Evolutionary conservation across 2,113 vertebrate genomes (phyloP).

Genomic region (Halichoeres trimaculatus): DNA sequence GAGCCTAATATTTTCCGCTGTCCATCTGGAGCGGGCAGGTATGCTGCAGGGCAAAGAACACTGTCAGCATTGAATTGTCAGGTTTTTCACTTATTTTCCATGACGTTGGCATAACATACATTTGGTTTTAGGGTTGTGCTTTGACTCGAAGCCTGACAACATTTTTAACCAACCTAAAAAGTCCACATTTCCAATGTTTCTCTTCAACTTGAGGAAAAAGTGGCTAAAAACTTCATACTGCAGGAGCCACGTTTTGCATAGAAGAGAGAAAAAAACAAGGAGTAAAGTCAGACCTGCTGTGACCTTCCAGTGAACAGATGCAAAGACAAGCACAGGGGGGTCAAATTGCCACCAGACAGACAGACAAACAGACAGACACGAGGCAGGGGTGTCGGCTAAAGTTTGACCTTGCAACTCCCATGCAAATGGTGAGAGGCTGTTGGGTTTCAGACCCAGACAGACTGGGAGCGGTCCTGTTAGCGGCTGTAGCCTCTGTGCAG

Average conservation of each 20-base stretch:
- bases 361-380: conserved; percentile 38
- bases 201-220: too few relatives aligned
- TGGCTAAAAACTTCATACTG: too few relatives aligned
- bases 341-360: conserved; percentile 49
- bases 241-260: conserved; percentile 23
- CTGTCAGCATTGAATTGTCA: background rate
- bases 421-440: conserved; percentile 65
- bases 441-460: conserved; percentile 71
- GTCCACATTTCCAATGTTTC: too few relatives aligned
- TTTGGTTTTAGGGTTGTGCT: background rate
- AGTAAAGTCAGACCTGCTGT: conserved; percentile 15
- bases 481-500: conserved; percentile 66
- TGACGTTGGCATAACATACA: background rate
- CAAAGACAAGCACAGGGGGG: background rate
- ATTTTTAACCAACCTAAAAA: background rate
- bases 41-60: conserved; percentile 40
- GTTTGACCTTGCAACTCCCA: conserved; percentile 70
- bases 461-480: conserved; percentile 75
- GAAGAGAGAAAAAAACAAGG: conserved; percentile 9
- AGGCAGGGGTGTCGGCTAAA: conserved; percentile 51
- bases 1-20: conserved; percentile 57
- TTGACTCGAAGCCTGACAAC: background rate
- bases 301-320: conserved; percentile 32
- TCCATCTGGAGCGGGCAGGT: conserved; percentile 21
- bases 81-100: background rate